These are phyloP conservation scores for Boloria euphrosyne DNA, from an alignment of 2,888 invertebrate genomes.

Conservation along the genomic window DNA sequence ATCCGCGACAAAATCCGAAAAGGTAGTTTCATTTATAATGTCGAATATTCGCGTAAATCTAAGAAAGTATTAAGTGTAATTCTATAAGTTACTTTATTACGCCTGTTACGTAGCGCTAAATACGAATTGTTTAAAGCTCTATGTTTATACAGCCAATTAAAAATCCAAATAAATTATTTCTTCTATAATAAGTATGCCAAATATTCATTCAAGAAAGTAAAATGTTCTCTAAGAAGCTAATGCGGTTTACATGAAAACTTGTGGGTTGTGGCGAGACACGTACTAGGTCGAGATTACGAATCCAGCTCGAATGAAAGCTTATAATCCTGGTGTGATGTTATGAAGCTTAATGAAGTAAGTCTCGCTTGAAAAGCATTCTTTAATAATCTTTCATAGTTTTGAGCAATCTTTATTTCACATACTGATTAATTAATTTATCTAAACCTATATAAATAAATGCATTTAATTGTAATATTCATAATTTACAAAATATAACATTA, in stretches of 20 bases:
- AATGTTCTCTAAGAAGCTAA: slow-evolving; percentile 4
- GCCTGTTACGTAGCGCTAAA: too few relatives aligned
- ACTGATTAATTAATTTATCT: not conserved
- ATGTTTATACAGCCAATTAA: too few relatives aligned
- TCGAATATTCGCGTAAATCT: too few relatives aligned
- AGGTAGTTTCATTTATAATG: too few relatives aligned
- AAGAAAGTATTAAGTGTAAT: too few relatives aligned
- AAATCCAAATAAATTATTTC: not conserved
- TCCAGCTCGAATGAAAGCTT: slow-evolving; percentile 20
- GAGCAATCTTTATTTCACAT: not conserved
- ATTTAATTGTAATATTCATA: not conserved
- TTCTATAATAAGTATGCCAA: not conserved
- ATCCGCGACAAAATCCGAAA: too few relatives aligned
- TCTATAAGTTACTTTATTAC: too few relatives aligned
- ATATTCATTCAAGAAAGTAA: slow-evolving; percentile 3
- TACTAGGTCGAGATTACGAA: slow-evolving; percentile 26
- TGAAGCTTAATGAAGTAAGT: slow-evolving; percentile 27
- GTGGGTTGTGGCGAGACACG: slow-evolving; percentile 17
- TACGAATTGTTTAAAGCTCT: too few relatives aligned
- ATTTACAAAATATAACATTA: not conserved
- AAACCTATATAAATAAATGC: too few relatives aligned
- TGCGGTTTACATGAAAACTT: slow-evolving; percentile 13
- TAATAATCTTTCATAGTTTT: slow-evolving; percentile 1
- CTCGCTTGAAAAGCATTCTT: slow-evolving; percentile 9
- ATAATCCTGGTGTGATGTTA: slow-evolving; percentile 20